A percentile compares a stretch with the other conserved stretches of the same genome.
phyloP scores from a whole-genome alignment of 2,888 invertebrate species.

The Hypena proboscidalis region DNA sequence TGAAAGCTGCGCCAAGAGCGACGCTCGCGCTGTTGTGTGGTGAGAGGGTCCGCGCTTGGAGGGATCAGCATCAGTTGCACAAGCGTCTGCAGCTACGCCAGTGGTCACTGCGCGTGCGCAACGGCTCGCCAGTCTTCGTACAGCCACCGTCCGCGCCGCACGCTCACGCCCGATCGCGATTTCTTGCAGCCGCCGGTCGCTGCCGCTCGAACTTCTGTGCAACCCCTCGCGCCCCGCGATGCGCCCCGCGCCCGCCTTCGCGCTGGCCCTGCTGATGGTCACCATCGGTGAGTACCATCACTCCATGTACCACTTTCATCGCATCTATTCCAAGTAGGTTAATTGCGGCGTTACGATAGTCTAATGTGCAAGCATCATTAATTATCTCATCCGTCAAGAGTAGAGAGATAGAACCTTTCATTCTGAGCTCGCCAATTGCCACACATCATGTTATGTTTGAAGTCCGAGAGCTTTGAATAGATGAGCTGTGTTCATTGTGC shows the following conservation, averaged over 20 bases:
- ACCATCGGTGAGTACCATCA: constrained; percentile 53
- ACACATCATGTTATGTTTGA: too few species aligned
- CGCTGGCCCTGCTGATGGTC: constrained; percentile 48
- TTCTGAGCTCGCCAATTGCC: too few species aligned
- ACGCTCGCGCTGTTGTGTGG: background rate
- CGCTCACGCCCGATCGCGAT: background rate
- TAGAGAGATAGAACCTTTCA: too few species aligned
- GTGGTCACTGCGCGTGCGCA: constrained; percentile 27
- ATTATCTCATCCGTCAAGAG: background rate
- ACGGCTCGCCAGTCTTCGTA: constrained; percentile 28
- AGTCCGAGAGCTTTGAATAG: too few species aligned
- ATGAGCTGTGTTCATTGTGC: too few species aligned
- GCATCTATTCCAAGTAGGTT: constrained; percentile 7
- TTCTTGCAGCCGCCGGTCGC: constrained; percentile 8
- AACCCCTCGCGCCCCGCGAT: constrained; percentile 15
- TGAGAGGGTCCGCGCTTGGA: constrained; percentile 8
- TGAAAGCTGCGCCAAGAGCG: too few species aligned
- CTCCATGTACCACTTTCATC: constrained; percentile 22
- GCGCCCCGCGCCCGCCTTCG: constrained; percentile 37
- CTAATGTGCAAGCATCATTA: background rate
- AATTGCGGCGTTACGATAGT: constrained; percentile 2
- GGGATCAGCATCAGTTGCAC: constrained; percentile 10
- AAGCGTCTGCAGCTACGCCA: constrained; percentile 28
- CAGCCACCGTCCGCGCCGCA: constrained; percentile 6
- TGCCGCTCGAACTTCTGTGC: background rate